phyloP scores from a whole-genome alignment of 2,797 vertebrate species.

The Oreochromis grahami region DNA sequence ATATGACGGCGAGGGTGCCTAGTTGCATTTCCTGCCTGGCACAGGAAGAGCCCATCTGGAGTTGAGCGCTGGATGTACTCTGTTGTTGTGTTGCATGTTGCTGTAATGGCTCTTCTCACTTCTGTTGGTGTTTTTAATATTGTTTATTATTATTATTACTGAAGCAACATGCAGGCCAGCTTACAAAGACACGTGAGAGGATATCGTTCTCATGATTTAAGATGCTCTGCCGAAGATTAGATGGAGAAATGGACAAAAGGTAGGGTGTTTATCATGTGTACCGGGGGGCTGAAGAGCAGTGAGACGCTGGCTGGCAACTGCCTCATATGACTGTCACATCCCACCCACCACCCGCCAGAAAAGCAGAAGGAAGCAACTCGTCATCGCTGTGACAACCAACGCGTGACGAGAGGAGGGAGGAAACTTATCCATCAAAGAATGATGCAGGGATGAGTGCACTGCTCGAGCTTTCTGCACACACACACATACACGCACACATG shows the following conservation, averaged over 20 bases:
- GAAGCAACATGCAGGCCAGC: conserved; percentile 10
- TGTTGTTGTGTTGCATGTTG: conserved; percentile 31
- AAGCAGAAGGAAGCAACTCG: conserved; percentile 64
- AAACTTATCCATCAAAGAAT: conserved; percentile 66
- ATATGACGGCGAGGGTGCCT: conserved; percentile 52
- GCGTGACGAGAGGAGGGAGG: conserved; percentile 47
- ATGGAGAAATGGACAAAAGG: conserved; percentile 5
- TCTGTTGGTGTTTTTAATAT: conserved; percentile 13
- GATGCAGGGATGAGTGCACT: conserved; percentile 50
- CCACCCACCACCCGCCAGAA: conserved; percentile 48
- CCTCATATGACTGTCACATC: conserved; percentile 45
- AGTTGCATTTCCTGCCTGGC: conserved; percentile 64
- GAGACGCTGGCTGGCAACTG: conserved; percentile 40
- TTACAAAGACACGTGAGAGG: not conserved
- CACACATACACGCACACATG: not conserved
- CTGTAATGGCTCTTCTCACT: conserved; percentile 49
- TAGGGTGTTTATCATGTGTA: conserved; percentile 29
- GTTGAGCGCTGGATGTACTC: conserved; percentile 47
- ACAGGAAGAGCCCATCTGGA: conserved; percentile 71
- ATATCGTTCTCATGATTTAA: conserved; percentile 7
- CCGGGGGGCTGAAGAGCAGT: not conserved
- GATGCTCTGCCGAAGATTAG: not conserved
- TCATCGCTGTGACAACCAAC: conserved; percentile 62
- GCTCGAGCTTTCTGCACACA: not conserved
- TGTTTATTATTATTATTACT: conserved; percentile 10